Evolutionary conservation across 2,888 invertebrate genomes (phyloP).

Genomic region (Laothoe populi): DNA sequence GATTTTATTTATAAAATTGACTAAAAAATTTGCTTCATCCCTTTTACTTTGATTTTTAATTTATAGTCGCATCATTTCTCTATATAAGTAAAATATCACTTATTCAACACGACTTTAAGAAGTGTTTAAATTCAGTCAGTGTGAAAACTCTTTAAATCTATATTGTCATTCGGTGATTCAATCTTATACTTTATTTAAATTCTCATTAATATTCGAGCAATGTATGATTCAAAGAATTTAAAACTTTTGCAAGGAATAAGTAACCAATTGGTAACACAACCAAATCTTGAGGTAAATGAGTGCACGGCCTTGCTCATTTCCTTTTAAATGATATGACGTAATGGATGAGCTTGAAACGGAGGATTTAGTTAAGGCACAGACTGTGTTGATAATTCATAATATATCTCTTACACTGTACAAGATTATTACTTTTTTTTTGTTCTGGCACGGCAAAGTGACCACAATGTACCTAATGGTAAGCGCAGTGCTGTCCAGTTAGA

Average conservation of each 20-base stretch:
- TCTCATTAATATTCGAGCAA: constrained; percentile 16
- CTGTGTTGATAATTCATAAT: no score
- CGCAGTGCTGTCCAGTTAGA: no score
- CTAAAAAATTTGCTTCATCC: no score
- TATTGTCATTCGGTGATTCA: constrained; percentile 17
- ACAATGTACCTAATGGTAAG: no score
- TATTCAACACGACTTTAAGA: no score
- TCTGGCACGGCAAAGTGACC: no score
- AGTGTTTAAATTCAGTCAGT: neutral
- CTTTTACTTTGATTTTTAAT: no score
- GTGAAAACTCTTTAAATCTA: constrained; percentile 1
- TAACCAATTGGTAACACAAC: neutral
- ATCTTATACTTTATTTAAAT: constrained; percentile 2
- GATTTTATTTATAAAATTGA: no score
- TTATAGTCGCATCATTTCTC: no score
- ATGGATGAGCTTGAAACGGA: neutral
- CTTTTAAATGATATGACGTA: neutral
- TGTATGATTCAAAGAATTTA: constrained; percentile 12
- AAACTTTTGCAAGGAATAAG: constrained; percentile 15
- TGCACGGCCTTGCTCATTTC: constrained; percentile 1
- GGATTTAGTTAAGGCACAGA: neutral
- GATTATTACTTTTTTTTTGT: no score
- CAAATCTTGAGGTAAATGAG: constrained; percentile 19
- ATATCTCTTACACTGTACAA: no score
- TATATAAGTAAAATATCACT: no score